Evolutionary conservation across 1,140 invertebrate genomes (phyloP), one percentile per base, ranked within the genome.

Genomic region (Rhysida immarginata): DNA sequence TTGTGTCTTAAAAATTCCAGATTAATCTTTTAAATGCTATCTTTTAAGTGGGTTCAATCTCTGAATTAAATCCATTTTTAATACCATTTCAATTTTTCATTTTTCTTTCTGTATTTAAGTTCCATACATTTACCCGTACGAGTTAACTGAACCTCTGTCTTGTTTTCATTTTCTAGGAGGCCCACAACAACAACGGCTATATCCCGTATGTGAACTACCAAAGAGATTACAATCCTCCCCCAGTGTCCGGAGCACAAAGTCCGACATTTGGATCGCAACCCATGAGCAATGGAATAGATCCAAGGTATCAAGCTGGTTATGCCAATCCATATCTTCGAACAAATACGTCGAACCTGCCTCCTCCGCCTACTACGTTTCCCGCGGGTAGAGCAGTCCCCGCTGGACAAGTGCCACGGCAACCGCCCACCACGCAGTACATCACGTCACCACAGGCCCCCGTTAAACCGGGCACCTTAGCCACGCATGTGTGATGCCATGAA

Each of bases 151-250:
- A n/a, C n/a, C n/a, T 35, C 16, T 35, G 5, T 35, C 26, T 23
- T 24, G 0, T 49, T 58, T 51, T 14, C 24, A 35, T 53, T 11
- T 59, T 61, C 20, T 54, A 87, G 84, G 78, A 82, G 65, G 83
- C 84, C 55, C 82, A 83, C 65, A 85, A 86, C 67, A 85, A 82
- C 70, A 90, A 90, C 62, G 88, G 87, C 23, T 91, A 90, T 69
- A 84, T 88, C 27, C 85, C 86, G 14, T 90, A 90, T 72, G 84
- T 87, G 41, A 87, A 91, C 65, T 91, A 90, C 66, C 75, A 77
- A 26, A 70, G 83, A 52, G 87, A 91, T 68, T 90, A 90, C 71
- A 87, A 83, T 64, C 85, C 84, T 5, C 84, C 85, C 13, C 74
- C 74, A 50, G 73, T 73, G 24, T 68, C 74, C 62, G 75, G 69